Base-by-base conservation (phyloP, 2,888 invertebrate species). In the Sesia bembeciformis region DNA sequence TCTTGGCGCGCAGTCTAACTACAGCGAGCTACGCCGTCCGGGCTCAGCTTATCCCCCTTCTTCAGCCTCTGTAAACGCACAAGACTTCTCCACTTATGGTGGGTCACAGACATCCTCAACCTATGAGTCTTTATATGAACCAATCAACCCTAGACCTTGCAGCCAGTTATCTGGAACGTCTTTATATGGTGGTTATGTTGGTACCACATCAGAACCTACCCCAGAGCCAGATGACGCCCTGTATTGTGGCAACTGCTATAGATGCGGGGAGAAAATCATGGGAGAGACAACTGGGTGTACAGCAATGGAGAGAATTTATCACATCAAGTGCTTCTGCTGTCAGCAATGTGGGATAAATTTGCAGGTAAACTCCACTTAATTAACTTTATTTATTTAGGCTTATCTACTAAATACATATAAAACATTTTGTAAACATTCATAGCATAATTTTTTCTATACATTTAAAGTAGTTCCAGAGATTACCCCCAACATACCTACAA, bases 271-370 rank as follows among this genome's bases (percentile, higher is more conserved):
- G 67, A 95, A 96, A 77, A 97, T 99, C 53, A 93, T 97, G 72
- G 98, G 97, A 0, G 98, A 98, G 83, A 97, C 95, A 39, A 97
- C 95, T 41, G 99, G 99, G 0, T 99, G 99, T 72, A 98, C 98
- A 0, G 99, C 99, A 0, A 98, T 99, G 96, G 97, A 98, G 70
- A 95, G 97, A 80, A 94, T 98, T 56, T 99, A 97, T 81, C 99
- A 99, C 73, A 96, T 98, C 57, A 92, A 93, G 59, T 99, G 99
- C 74, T 99, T 99, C 82, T 96, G 96, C 53, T 99, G 99, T 79
- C 94, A 94, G 55, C 94, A 96, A 59, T 99, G 98, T 84, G 94
- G 94, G 61, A 94, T 95, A 51, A 95, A 96, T 63, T 74, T 89
- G 53, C 95, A 96, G 87, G 98, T 86, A 62, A 59, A 61, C 23